A percentile compares a stretch with the other conserved stretches of the same genome.
Evolutionary conservation across 2,113 vertebrate genomes (phyloP).

Genomic region (Fukomys damarensis): DNA sequence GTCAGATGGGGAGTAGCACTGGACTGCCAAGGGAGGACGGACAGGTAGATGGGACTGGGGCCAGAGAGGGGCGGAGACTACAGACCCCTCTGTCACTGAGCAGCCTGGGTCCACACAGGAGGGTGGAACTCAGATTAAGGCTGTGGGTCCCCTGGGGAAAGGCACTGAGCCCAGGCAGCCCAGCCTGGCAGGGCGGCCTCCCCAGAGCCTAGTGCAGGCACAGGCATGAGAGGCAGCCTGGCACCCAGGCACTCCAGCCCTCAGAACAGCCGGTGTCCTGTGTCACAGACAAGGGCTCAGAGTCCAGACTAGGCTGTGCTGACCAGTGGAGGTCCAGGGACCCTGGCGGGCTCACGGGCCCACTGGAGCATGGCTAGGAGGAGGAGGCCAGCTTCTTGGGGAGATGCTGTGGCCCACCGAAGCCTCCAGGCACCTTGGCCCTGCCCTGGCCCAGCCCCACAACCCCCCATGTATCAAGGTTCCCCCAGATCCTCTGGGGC

Average conservation of each 20-base stretch:
- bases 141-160: background rate
- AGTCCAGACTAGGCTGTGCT: background rate
- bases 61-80: rapidly evolving
- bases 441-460: too few species aligned
- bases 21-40: too few species aligned
- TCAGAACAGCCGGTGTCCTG: background rate
- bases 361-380: background rate
- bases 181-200: background rate
- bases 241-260: background rate
- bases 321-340: background rate
- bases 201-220: rapidly evolving
- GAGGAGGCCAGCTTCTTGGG: background rate
- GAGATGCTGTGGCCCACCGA: background rate
- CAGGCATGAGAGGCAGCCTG: background rate
- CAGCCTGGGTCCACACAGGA: background rate
- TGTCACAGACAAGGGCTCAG: background rate
- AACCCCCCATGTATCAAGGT: rapidly evolving
- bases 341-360: background rate
- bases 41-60: rapidly evolving
- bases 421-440: background rate
- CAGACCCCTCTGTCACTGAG: background rate
- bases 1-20: too few species aligned
- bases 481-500: background rate
- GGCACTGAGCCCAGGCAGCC: too few species aligned
- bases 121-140: background rate